These are phyloP conservation scores for Lepus timidus DNA, from an alignment of 2,113 vertebrate species.

Conservation along the genomic window DNA sequence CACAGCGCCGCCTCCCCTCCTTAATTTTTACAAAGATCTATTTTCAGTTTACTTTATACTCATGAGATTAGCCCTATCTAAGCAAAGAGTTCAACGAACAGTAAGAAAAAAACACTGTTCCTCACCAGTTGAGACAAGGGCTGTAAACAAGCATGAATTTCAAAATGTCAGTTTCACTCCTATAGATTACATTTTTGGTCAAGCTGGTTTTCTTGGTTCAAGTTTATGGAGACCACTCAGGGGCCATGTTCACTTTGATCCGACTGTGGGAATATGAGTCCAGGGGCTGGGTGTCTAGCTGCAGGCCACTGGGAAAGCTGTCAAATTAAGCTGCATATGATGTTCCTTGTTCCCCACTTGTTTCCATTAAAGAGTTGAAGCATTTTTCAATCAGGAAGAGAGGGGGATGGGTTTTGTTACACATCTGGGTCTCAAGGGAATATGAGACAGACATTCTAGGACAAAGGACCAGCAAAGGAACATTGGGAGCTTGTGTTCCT, in stretches of 20 bases:
- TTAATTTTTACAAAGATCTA: too few relatives aligned
- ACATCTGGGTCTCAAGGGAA: not conserved
- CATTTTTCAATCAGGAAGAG: not conserved
- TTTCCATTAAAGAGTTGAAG: slow-evolving; percentile 18
- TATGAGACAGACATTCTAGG: not conserved
- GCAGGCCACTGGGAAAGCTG: not conserved
- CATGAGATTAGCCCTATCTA: too few relatives aligned
- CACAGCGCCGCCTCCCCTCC: too few relatives aligned
- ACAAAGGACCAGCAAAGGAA: not conserved
- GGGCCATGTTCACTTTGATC: not conserved
- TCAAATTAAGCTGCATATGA: not conserved
- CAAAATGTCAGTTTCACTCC: too few relatives aligned
- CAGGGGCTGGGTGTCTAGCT: too few relatives aligned
- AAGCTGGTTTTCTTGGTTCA: slow-evolving; percentile 44
- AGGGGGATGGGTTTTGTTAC: not conserved
- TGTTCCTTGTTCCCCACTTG: slow-evolving; percentile 3
- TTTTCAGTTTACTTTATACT: too few relatives aligned
- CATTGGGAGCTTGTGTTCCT: not conserved
- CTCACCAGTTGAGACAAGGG: too few relatives aligned
- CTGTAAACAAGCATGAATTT: too few relatives aligned
- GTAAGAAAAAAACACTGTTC: too few relatives aligned
- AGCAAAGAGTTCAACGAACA: too few relatives aligned
- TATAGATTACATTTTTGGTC: too few relatives aligned
- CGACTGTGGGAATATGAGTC: too few relatives aligned
- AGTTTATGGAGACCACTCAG: not conserved